Percentiles rank a stretch among this genome's conserved stretches.
phyloP scores from a whole-genome alignment of 2,888 invertebrate genomes.

The Microdon myrmicae region DNA sequence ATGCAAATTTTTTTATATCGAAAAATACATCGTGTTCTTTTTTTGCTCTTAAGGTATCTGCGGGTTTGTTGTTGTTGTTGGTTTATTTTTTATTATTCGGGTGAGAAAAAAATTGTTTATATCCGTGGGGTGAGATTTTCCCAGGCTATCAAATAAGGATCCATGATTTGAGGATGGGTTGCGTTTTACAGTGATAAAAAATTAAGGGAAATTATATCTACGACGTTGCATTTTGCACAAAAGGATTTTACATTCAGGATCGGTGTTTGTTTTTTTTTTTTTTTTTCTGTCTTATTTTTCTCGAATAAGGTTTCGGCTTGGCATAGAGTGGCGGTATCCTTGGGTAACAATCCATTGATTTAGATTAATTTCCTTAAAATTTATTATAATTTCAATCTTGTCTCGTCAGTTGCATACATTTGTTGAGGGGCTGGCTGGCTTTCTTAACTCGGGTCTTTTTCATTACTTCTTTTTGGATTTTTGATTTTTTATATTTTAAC shows the following conservation, averaged over 20 bases:
- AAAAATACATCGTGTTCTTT: constrained; percentile 60
- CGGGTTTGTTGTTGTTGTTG: constrained; percentile 52
- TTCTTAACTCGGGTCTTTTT: background rate
- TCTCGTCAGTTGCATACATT: constrained; percentile 11
- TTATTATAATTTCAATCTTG: constrained; percentile 52
- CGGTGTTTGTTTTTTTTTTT: constrained; percentile 27
- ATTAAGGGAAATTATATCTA: constrained; percentile 35
- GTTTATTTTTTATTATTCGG: constrained; percentile 22
- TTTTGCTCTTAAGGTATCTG: constrained; percentile 37
- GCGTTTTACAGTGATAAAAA: constrained; percentile 46
- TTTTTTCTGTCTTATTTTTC: too few relatives aligned
- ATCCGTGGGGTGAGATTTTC: constrained; percentile 65
- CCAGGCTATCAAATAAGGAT: constrained; percentile 58
- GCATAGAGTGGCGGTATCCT: too few relatives aligned
- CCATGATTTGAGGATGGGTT: constrained; percentile 45
- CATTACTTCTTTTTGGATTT: constrained; percentile 10
- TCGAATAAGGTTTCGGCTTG: too few relatives aligned
- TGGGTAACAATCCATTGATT: constrained; percentile 53
- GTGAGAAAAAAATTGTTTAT: constrained; percentile 29
- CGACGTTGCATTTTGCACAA: constrained; percentile 46
- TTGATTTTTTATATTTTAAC: constrained; percentile 34
- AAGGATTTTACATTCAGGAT: constrained; percentile 19
- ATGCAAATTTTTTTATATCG: constrained; percentile 65
- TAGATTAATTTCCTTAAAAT: constrained; percentile 55
- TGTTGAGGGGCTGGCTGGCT: background rate